Conservation (phyloP, 2,797 vertebrate genomes). For the Setipinna tenuifilis region DNA sequence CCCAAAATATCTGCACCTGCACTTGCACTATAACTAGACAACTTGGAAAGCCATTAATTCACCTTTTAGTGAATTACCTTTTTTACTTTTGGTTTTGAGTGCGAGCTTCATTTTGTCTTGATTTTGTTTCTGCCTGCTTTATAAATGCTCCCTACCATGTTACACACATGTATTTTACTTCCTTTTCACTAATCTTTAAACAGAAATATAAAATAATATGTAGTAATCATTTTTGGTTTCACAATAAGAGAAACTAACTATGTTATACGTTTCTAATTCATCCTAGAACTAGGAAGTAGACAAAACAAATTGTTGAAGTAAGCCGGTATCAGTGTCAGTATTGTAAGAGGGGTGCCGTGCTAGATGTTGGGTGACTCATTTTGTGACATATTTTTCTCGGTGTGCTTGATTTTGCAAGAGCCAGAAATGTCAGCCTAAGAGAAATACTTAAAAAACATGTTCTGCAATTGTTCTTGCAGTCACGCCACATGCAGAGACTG, state of each 20-base stretch:
- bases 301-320: background rate
- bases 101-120: too few species aligned
- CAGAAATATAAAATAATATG: too few species aligned
- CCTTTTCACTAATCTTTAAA: too few species aligned
- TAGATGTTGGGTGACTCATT: background rate
- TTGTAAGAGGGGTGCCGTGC: background rate
- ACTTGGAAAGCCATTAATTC: too few species aligned
- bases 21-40: too few species aligned
- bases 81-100: too few species aligned
- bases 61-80: too few species aligned
- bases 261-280: background rate
- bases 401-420: background rate
- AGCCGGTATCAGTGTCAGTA: background rate
- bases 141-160: too few species aligned
- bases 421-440: background rate
- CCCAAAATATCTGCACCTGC: too few species aligned
- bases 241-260: background rate
- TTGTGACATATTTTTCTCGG: background rate
- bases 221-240: background rate
- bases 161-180: too few species aligned
- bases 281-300: background rate
- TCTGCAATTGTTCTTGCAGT: conserved; percentile 1
- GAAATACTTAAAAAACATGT: conserved; percentile 1
- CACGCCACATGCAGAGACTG: background rate
- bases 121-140: too few species aligned